These are phyloP conservation scores for Nomada ferruginata DNA, from an alignment of 2,888 invertebrate species.

Conservation along the genomic window DNA sequence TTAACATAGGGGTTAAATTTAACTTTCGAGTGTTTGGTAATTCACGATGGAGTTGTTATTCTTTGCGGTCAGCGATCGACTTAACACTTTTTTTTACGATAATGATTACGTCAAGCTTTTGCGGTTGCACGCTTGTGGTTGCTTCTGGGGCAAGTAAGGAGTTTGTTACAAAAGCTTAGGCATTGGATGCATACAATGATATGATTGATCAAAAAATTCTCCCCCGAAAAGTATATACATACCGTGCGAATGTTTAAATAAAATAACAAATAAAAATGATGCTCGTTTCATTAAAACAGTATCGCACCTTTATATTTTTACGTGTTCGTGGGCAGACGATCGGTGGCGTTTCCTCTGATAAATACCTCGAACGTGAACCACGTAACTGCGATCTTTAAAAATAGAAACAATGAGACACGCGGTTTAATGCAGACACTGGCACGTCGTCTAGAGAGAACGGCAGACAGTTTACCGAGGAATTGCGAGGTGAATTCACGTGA, in stretches of 20 bases:
- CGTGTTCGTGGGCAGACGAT: background rate
- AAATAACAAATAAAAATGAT: too few relatives aligned
- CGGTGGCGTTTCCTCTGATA: conserved; percentile 13
- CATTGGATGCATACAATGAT: too few relatives aligned
- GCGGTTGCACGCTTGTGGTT: too few relatives aligned
- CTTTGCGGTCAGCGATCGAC: background rate
- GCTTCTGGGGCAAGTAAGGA: too few relatives aligned
- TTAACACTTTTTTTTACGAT: too few relatives aligned
- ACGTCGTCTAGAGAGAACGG: conserved; percentile 7
- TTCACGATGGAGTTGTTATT: background rate
- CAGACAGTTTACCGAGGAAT: conserved; percentile 19
- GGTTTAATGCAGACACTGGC: conserved; percentile 24
- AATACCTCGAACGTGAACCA: conserved; percentile 9
- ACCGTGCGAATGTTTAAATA: background rate
- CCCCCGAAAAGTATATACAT: background rate
- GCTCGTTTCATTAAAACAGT: too few relatives aligned
- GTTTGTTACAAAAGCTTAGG: too few relatives aligned
- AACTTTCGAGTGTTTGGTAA: too few relatives aligned
- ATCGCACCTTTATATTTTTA: too few relatives aligned
- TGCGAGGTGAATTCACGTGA: conserved; percentile 16
- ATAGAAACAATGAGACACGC: conserved; percentile 46
- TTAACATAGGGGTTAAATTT: too few relatives aligned
- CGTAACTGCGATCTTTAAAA: conserved; percentile 31
- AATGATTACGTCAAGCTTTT: too few relatives aligned
- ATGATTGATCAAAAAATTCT: background rate